Percentiles rank a stretch among this genome's conserved stretches.
These are phyloP conservation scores for Sebastes trivittatus DNA, from an alignment of 2,797 vertebrate genomes.

Conservation along the genomic window DNA sequence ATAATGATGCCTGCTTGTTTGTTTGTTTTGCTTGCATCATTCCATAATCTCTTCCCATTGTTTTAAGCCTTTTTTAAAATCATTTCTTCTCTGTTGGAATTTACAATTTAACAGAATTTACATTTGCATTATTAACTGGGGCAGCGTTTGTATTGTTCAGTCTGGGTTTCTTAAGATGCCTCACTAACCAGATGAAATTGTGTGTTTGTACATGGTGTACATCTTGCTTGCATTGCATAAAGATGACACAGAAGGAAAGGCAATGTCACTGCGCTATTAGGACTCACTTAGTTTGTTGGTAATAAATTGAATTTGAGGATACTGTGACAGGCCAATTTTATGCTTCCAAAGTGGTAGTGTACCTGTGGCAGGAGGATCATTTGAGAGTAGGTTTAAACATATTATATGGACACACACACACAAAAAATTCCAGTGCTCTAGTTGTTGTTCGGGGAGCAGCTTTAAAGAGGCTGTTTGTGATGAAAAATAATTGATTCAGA, in stretches of 20 bases:
- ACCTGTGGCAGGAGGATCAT: neutral
- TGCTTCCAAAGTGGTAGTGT: neutral
- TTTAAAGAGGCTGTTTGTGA: conserved; percentile 1
- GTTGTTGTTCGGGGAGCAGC: neutral
- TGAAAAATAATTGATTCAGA: conserved; percentile 24
- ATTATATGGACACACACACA: neutral
- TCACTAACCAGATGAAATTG: neutral
- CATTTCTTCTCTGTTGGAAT: neutral
- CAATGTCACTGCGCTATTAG: neutral
- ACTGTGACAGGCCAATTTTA: neutral
- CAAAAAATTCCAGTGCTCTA: neutral
- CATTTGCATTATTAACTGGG: neutral
- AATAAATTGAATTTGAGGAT: neutral
- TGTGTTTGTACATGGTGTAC: neutral
- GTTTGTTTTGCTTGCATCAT: neutral
- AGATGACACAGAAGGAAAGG: neutral
- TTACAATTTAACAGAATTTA: neutral
- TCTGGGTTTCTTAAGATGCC: neutral
- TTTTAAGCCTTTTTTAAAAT: neutral
- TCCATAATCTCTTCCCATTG: neutral
- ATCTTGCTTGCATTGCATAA: neutral
- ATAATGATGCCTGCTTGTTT: neutral
- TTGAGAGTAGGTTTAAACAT: neutral
- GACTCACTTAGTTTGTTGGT: neutral
- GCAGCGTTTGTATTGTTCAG: neutral